A percentile compares a stretch with the other conserved stretches of the same genome.
Evolutionary conservation across 2,113 vertebrate genomes (phyloP).

Genomic region (Alligator mississippiensis): DNA sequence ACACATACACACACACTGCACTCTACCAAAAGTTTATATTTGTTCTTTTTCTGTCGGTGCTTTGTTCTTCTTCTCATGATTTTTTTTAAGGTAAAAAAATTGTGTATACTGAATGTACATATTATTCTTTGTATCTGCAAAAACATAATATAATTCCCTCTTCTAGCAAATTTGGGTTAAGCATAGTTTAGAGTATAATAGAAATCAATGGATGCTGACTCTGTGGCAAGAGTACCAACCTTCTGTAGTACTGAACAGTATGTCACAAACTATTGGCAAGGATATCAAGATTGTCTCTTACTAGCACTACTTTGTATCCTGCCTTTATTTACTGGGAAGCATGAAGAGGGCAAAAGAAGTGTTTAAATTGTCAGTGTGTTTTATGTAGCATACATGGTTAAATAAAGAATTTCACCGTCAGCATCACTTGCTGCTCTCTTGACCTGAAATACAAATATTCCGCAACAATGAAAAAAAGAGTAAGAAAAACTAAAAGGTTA

Average conservation of each 20-base stretch:
- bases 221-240: not conserved
- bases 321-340: too few species aligned
- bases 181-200: not conserved
- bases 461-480: not conserved
- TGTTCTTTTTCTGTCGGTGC: not conserved
- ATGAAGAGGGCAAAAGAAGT: not conserved
- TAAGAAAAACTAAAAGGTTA: conserved; percentile 9
- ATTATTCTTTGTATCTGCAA: not conserved
- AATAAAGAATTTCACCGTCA: not conserved
- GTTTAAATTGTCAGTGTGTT: not conserved
- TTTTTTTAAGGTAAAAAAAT: not conserved
- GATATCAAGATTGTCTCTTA: not conserved
- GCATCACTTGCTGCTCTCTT: not conserved
- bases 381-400: not conserved
- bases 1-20: not conserved
- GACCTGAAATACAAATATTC: conserved; percentile 17
- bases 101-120: not conserved
- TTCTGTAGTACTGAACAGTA: not conserved
- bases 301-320: not conserved
- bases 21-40: not conserved
- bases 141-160: not conserved
- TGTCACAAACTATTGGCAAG: not conserved
- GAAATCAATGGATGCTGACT: not conserved
- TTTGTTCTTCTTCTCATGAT: not conserved
- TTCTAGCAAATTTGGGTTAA: not conserved